Conservation (phyloP, 1,140 invertebrate species). For the Grapholita molesta region DNA sequence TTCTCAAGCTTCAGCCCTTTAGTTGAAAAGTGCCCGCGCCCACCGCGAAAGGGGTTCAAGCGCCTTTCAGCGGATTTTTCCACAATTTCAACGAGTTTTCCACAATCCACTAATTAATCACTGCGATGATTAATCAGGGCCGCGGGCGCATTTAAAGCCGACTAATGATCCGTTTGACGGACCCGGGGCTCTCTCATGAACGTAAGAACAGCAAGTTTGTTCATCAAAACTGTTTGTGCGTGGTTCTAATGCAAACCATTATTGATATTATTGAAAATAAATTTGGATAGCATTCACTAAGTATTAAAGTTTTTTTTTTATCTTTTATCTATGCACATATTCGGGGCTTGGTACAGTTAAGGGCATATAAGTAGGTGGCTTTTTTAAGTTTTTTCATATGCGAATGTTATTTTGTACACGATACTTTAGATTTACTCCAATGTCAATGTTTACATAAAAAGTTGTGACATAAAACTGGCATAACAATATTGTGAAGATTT, state of each 20-base stretch:
- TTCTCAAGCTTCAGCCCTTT: not conserved
- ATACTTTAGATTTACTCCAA: too few relatives aligned
- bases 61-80: conserved; percentile 46
- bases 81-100: conserved; percentile 18
- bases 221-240: not conserved
- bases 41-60: conserved; percentile 33
- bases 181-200: conserved; percentile 23
- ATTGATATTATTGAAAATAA: too few relatives aligned
- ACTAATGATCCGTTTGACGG: conserved; percentile 65
- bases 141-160: conserved; percentile 55
- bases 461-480: too few relatives aligned
- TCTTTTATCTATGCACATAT: too few relatives aligned
- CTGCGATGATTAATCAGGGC: conserved; percentile 64
- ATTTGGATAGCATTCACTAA: too few relatives aligned
- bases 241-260: not conserved
- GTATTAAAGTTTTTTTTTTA: too few relatives aligned
- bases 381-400: too few relatives aligned
- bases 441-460: too few relatives aligned
- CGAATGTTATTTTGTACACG: too few relatives aligned
- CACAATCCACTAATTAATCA: conserved; percentile 52
- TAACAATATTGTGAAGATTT: too few relatives aligned
- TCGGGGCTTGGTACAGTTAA: too few relatives aligned
- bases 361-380: too few relatives aligned
- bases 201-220: not conserved
- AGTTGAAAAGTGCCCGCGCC: conserved; percentile 32